Conservation (phyloP, 2,797 vertebrate species). For the Acridotheres tristis region DNA sequence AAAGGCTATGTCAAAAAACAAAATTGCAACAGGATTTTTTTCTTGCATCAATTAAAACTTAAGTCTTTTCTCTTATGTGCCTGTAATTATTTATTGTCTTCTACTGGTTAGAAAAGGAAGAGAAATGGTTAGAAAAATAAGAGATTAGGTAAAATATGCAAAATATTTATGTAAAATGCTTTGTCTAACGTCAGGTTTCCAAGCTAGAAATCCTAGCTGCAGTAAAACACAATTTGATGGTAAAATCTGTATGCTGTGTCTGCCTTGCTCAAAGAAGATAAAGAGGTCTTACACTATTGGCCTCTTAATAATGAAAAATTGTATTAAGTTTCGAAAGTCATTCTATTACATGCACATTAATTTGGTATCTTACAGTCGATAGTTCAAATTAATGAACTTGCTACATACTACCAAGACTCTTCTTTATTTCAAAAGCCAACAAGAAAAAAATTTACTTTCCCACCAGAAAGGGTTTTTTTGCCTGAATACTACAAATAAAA, state of each 20-base stretch:
- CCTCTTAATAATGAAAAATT: not conserved
- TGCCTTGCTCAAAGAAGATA: not conserved
- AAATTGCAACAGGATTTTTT: not conserved
- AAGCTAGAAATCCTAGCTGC: not conserved
- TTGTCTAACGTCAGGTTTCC: not conserved
- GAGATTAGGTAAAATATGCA: not conserved
- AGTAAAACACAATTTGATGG: not conserved
- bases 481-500: not conserved
- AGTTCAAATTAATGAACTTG: not conserved
- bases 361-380: not conserved
- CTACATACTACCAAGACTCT: not conserved
- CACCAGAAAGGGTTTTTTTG: rapidly evolving
- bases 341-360: not conserved
- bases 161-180: not conserved
- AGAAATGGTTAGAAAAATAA: not conserved
- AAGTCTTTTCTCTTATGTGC: not conserved
- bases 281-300: not conserved
- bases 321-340: not conserved
- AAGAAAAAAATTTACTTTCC: not conserved
- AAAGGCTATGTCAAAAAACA: not conserved
- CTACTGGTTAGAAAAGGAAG: not conserved
- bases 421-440: not conserved
- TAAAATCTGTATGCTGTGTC: not conserved
- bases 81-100: not conserved
- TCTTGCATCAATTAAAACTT: not conserved